phyloP scores from a whole-genome alignment of 2,888 invertebrate species.

The Aphidius colemani region DNA sequence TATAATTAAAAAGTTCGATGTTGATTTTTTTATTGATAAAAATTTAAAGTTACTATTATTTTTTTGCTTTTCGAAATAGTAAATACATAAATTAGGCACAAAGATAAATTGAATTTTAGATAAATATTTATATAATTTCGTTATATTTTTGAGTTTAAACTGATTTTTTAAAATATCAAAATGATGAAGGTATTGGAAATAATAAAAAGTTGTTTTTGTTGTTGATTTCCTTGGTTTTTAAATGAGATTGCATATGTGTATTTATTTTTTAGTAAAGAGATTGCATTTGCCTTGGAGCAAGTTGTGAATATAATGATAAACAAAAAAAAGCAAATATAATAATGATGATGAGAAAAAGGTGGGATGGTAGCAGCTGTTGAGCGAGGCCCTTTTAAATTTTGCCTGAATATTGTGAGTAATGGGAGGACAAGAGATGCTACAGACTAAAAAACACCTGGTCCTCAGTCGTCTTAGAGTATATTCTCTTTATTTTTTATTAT shows the following conservation, averaged over 20 bases:
- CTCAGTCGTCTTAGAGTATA: constrained; percentile 3
- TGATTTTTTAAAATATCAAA: too few relatives aligned
- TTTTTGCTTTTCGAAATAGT: too few relatives aligned
- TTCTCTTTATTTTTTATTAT: neutral
- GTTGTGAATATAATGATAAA: constrained; percentile 20
- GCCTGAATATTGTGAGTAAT: constrained; percentile 18
- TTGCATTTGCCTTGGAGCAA: constrained; percentile 20
- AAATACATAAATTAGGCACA: too few relatives aligned
- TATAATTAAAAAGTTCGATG: too few relatives aligned
- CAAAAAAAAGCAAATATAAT: constrained; percentile 18
- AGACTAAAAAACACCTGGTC: constrained; percentile 35
- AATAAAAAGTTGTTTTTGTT: neutral
- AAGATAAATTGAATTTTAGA: too few relatives aligned
- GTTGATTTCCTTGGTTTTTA: neutral
- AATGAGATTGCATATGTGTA: neutral
- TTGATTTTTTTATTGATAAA: too few relatives aligned
- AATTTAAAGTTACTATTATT: too few relatives aligned
- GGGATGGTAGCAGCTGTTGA: constrained; percentile 28
- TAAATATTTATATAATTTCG: too few relatives aligned
- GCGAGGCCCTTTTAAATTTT: constrained; percentile 32
- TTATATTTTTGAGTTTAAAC: too few relatives aligned
- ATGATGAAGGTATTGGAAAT: neutral
- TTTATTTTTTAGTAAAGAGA: constrained; percentile 11
- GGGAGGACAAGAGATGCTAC: constrained; percentile 29
- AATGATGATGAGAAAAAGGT: constrained; percentile 34